Evolutionary conservation across 2,797 vertebrate species (phyloP).

Genomic region (Chaunax sp.): DNA sequence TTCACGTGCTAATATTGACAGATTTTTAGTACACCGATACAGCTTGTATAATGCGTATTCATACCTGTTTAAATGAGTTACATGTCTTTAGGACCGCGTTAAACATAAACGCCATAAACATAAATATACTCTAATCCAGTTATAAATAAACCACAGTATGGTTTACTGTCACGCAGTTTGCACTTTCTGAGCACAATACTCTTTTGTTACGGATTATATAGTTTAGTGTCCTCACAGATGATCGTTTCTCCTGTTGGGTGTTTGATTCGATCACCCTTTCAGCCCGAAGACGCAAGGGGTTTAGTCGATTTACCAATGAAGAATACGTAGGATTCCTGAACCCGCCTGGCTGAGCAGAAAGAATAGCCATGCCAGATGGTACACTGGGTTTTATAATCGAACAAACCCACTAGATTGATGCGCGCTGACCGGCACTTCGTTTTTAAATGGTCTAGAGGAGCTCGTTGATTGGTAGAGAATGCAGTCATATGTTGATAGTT

Average conservation of each 20-base stretch:
- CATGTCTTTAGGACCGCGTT: background rate
- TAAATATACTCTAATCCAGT: background rate
- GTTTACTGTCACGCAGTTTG: background rate
- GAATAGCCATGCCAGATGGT: constrained; percentile 21
- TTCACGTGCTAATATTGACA: background rate
- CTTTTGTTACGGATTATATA: constrained; percentile 12
- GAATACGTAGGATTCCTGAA: background rate
- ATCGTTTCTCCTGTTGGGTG: constrained; percentile 31
- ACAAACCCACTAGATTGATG: constrained; percentile 76
- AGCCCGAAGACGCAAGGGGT: background rate
- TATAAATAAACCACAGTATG: background rate
- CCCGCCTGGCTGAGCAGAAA: constrained; percentile 55
- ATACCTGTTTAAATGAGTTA: constrained; percentile 1
- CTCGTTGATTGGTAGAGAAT: constrained; percentile 78
- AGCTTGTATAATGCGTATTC: background rate
- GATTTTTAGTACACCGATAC: background rate
- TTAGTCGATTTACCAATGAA: background rate
- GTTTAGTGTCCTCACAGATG: constrained; percentile 52
- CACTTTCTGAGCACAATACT: constrained; percentile 2
- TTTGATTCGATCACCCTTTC: constrained; percentile 32
- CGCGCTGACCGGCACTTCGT: constrained; percentile 87
- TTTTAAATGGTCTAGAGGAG: constrained; percentile 95
- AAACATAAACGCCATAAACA: background rate
- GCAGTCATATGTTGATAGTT: constrained; percentile 50
- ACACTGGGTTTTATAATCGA: constrained; percentile 44